These are phyloP conservation scores for Zosterops pallidus DNA, from an alignment of 2,113 vertebrate species.

Conservation along the genomic window DNA sequence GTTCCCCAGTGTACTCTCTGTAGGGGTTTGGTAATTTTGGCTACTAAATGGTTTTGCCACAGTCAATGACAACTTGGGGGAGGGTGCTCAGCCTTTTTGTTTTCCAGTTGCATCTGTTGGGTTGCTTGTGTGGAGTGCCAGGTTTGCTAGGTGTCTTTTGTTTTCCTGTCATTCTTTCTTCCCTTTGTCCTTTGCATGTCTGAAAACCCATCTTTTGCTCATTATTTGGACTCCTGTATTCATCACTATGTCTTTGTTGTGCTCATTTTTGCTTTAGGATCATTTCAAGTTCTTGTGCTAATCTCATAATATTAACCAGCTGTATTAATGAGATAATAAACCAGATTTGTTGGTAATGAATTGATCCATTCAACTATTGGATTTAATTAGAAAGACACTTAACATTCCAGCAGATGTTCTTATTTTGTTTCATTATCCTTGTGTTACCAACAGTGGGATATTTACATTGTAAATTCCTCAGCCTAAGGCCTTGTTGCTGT, in stretches of 20 bases:
- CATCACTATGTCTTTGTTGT: neutral
- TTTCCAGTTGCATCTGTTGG: neutral
- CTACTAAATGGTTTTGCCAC: neutral
- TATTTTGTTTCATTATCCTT: constrained; percentile 68
- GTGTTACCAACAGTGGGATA: constrained; percentile 32
- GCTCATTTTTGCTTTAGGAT: constrained; percentile 29
- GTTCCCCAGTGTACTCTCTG: neutral
- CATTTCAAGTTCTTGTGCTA: constrained; percentile 43
- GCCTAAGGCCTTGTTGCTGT: neutral
- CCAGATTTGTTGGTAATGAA: constrained; percentile 65
- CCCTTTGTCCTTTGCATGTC: constrained; percentile 16
- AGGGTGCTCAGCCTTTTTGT: neutral
- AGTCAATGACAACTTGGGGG: neutral
- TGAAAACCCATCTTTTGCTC: neutral
- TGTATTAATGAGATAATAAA: constrained; percentile 73
- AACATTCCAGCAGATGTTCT: constrained; percentile 71
- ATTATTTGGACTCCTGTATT: constrained; percentile 15
- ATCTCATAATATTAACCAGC: constrained; percentile 63
- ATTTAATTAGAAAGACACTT: constrained; percentile 74
- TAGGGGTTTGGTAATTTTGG: neutral
- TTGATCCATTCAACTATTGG: constrained; percentile 70
- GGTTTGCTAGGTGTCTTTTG: constrained; percentile 31
- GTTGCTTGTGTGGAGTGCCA: neutral
- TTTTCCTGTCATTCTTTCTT: neutral
- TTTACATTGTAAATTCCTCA: constrained; percentile 6